Evolutionary conservation across 1,140 invertebrate genomes (phyloP).

Genomic region (Drosophila insularis): DNA sequence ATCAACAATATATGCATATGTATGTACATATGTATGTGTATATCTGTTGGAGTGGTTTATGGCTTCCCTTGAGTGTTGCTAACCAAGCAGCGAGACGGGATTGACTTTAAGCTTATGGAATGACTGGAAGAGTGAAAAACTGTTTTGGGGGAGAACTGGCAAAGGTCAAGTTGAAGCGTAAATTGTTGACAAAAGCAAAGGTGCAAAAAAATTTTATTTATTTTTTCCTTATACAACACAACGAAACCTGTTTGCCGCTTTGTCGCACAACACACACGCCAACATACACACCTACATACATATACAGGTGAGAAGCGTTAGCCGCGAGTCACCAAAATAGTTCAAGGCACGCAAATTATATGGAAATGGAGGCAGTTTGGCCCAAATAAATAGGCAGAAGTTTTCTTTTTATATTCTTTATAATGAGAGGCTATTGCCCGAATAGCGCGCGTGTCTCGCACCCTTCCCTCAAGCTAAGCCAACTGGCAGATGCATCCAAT

Average conservation of each 20-base stretch:
- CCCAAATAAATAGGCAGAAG: constrained; percentile 22
- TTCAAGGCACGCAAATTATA: constrained; percentile 22
- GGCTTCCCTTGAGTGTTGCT: neutral
- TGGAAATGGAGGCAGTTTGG: constrained; percentile 6
- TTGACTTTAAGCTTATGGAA: neutral
- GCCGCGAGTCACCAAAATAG: constrained; percentile 24
- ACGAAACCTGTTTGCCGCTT: constrained; percentile 40
- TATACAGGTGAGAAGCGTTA: too few species aligned
- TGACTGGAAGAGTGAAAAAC: neutral
- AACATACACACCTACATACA: neutral
- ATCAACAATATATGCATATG: neutral
- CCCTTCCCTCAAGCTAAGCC: neutral
- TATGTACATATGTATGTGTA: too few species aligned
- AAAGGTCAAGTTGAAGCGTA: constrained; percentile 59
- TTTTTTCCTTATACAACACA: constrained; percentile 6
- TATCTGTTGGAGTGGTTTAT: neutral
- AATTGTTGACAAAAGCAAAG: constrained; percentile 43
- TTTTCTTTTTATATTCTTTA: neutral
- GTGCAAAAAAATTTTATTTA: constrained; percentile 38
- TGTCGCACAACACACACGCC: constrained; percentile 7
- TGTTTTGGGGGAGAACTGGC: neutral
- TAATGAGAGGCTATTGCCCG: neutral
- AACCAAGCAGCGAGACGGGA: neutral
- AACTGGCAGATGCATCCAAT: neutral
- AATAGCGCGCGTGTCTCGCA: neutral